Evolutionary conservation across 2,888 invertebrate genomes (phyloP), one percentile per base, ranked within the genome.

Genomic region (Lasioglossum zephyrum): DNA sequence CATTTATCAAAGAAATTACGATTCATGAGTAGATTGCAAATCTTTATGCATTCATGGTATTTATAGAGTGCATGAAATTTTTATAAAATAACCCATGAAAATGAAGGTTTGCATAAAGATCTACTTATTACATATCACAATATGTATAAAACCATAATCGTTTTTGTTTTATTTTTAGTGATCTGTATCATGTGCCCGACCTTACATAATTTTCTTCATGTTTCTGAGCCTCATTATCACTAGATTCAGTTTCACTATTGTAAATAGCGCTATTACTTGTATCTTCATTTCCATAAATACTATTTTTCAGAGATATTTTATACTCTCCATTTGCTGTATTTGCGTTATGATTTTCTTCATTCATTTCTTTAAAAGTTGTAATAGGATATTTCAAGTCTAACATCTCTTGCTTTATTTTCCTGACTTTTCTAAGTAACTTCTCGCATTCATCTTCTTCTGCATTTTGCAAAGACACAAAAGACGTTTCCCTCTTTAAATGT

Each of bases 391-490:
- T 47, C n/a, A 26, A 31, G 18, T 81, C 44, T 36, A 73, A 66
- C 44, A 82, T 70, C 16, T 88, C 79, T 76, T 75, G 47, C 2
- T 84, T 84, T 31, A 87, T 82, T 85, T 79, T 87, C 4, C 77
- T 87, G 63, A 85, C 78, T 79, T 84, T 86, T 16, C 49, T 77
- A 36, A 87, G 76, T 26, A 90, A 77, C 53, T 85, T 76, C 76
- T 89, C 70, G 75, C 77, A 85, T 66, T 87, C 86, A 13, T 89
- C 84, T 44, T 90, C 87, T 47, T 80, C 84, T 36, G 11, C 31
- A 53, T 86, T 53, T 13, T 70, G 72, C 31, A 74, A 31, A 8
- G 9, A 18, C 4, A 57, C 22, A 31, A 11, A 22, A 3, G 2
- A 66, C 44, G 73, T 60, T 75, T 72, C 69, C 49, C 53, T 79